Evolutionary conservation across 1,140 invertebrate species (phyloP).

Genomic region (Pseudomyrmex concolor): DNA sequence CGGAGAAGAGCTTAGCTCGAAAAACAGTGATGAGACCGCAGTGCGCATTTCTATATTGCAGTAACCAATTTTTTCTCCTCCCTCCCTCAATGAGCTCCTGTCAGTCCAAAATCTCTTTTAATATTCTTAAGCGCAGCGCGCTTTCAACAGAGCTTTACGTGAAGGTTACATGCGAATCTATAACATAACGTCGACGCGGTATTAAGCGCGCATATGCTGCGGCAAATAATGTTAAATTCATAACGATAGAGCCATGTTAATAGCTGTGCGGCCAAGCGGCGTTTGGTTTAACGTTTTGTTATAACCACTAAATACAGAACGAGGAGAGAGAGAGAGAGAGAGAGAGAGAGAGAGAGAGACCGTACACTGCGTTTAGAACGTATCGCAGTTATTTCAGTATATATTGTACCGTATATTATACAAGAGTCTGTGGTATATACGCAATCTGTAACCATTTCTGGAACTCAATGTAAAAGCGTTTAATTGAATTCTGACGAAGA

Average conservation of each 20-base stretch:
- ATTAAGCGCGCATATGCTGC: conserved; percentile 22
- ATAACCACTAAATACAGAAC: conserved; percentile 22
- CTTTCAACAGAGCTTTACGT: conserved; percentile 28
- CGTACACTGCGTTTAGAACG: conserved; percentile 43
- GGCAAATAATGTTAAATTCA: conserved; percentile 58
- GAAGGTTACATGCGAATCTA: conserved; percentile 18
- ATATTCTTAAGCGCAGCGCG: conserved; percentile 11
- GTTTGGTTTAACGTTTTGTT: conserved; percentile 59
- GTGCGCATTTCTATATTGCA: conserved; percentile 21
- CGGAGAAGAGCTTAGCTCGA: conserved; percentile 58
- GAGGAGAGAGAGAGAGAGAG: no score
- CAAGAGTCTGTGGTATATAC: conserved; percentile 14
- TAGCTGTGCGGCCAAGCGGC: conserved; percentile 18
- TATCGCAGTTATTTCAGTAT: conserved; percentile 51
- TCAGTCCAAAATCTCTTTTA: conserved; percentile 16
- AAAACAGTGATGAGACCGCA: conserved; percentile 30
- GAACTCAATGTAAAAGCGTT: conserved; percentile 38
- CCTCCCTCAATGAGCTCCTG: background rate
- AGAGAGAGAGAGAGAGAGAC: no score
- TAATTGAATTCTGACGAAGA: conserved; percentile 36
- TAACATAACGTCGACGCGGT: conserved; percentile 34
- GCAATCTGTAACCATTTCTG: conserved; percentile 41
- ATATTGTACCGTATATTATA: conserved; percentile 40
- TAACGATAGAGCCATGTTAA: conserved; percentile 57
- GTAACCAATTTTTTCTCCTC: conserved; percentile 52